A percentile compares a stretch with the other conserved stretches of the same genome.
These are phyloP conservation scores for Rotaria magnacalcarata DNA, from an alignment of 2,888 invertebrate genomes.

Conservation along the genomic window DNA sequence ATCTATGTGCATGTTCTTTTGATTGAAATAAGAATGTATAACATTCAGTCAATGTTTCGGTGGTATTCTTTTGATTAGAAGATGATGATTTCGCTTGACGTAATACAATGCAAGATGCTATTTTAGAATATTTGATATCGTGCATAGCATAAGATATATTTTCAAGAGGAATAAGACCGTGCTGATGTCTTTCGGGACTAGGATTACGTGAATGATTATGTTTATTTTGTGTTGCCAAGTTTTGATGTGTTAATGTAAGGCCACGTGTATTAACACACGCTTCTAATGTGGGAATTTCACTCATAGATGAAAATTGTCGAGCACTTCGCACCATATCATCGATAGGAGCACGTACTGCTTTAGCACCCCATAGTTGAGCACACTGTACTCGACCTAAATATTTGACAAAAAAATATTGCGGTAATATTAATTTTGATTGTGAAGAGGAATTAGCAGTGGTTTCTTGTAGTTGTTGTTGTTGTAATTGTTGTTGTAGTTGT, in stretches of 20 bases:
- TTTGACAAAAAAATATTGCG: conserved; percentile 58
- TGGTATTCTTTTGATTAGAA: neutral
- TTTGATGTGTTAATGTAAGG: conserved; percentile 49
- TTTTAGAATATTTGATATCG: conserved; percentile 55
- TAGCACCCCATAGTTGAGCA: conserved; percentile 54
- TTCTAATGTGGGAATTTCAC: conserved; percentile 55
- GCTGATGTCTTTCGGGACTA: conserved; percentile 50
- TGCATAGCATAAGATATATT: conserved; percentile 59
- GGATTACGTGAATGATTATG: neutral
- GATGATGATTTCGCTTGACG: conserved; percentile 49
- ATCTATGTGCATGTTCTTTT: conserved; percentile 36
- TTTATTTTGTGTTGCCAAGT: neutral
- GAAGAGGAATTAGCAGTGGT: neutral
- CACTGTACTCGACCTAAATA: conserved; percentile 54
- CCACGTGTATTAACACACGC: conserved; percentile 54
- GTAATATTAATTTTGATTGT: conserved; percentile 48
- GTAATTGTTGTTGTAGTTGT: no score
- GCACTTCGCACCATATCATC: conserved; percentile 54
- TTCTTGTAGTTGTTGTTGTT: neutral
- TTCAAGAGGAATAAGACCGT: conserved; percentile 54
- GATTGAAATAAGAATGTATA: conserved; percentile 42
- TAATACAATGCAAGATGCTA: conserved; percentile 57
- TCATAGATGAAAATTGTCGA: conserved; percentile 50
- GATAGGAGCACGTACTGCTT: conserved; percentile 54
- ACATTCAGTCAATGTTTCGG: conserved; percentile 41